Evolutionary conservation across 2,113 vertebrate species (phyloP), one percentile per base, ranked within the genome.

Genomic region (Eretmochelys imbricata): DNA sequence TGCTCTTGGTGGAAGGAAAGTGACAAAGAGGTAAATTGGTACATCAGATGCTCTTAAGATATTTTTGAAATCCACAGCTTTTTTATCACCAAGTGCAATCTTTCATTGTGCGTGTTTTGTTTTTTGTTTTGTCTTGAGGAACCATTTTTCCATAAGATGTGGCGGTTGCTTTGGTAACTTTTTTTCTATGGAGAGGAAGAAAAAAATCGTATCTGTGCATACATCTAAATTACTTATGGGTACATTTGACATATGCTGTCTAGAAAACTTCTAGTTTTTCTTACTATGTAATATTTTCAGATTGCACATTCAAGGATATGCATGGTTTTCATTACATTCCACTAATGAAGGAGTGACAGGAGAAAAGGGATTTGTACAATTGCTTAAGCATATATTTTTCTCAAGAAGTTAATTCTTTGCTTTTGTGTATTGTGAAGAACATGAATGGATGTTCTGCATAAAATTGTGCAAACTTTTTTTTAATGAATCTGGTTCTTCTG

Each of bases 171-270:
- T 82, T 89, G 87, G 78, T 85, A 93, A 86, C 82, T 96, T n/a
- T 46, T 46, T 96, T 87, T 85, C 94, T 95, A 94, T 91, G 90
- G 91, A 96, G 83, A 50, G 87, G 31, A 19, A 91, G 82, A 91
- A 95, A 17, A 31, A 82, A 49, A 54, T 48, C 22, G 31, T 79
- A 79, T 79, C 12, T 78, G 46, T 90, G 19, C 55, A 2, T 87
- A 1, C 65, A 48, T 17, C 91, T 13, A 10, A 6, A 0, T 87
- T 91, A 59, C 53, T 93, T 82, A 46, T 0, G 24, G 72, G 38
- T 48, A 3, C 27, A 38, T 89, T 69, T 80, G 75, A 54, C 75
- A n/a, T 16, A 14, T 35, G 84, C 89, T 84, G 31, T 46, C 93
- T 93, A 88, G 35, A 38, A 78, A 1, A 83, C n/a, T 27, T 82